Evolutionary conservation across 2,888 invertebrate species (phyloP), one percentile per base, ranked within the genome.

Genomic region (Chloroclysta siterata): DNA sequence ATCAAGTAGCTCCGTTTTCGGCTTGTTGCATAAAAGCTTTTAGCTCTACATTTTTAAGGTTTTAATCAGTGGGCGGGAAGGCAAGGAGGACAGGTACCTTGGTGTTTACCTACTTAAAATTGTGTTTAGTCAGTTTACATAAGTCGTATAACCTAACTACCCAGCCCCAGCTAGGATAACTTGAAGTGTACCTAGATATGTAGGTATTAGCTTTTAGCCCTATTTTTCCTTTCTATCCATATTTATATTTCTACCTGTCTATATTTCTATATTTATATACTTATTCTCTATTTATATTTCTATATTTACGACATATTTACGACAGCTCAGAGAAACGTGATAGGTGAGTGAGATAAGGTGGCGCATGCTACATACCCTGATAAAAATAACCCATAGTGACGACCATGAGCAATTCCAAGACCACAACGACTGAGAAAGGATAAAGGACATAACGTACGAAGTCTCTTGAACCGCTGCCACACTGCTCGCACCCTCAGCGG

Each of bases 361-460:
- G 29, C 6, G 29, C 8, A 2, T 6, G 10, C 8, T 8, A 36
- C 36, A 8, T 2, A 36, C 36, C 10, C 36, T 36, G 36, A 36
- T 36, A 39, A 11, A 39, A 39, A 39, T 39, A 39, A 11, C 36
- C 36, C 10, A 39, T 39, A 39, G 11, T 8, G 6, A 39, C 36
- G 11, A 39, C 36, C 6, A 33, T 33, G 33, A 39, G 33, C 33
- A 8, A 1, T 33, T 8, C n/a, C 17, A 17, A 17, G 17, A 17
- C 46, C 5, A 14, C 44, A 15, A 14, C 10, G 14, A 15, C 14
- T 46, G 17, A 17, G 8, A 46, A 46, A 8, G 22, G 22, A 22
- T 3, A 22, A 22, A 22, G 22, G 22, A 3, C 22, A 22, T 3
- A 22, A 86, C 89, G 88, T 62, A 89, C 89, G 78, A 53, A 89